A percentile compares a stretch with the other conserved stretches of the same genome.
phyloP scores from a whole-genome alignment of 2,888 invertebrate species.

The Formica aserva region DNA sequence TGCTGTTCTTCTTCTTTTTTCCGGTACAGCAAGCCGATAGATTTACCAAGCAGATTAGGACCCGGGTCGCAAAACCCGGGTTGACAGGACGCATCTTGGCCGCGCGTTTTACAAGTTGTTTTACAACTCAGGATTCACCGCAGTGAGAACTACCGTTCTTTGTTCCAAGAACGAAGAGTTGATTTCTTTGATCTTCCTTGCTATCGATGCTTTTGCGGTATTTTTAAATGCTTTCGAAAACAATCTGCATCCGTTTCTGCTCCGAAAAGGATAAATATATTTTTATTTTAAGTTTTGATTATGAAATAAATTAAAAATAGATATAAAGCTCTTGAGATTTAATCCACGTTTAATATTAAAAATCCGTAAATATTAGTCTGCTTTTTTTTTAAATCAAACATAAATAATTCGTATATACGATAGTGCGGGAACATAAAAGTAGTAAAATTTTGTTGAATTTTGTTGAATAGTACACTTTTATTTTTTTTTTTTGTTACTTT shows the following conservation, averaged over 20 bases:
- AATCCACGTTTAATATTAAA: too few relatives aligned
- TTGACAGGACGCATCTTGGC: constrained; percentile 75
- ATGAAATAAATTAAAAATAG: background rate
- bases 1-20: constrained; percentile 16
- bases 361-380: background rate
- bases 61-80: constrained; percentile 63
- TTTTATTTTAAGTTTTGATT: background rate
- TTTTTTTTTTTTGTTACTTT: background rate
- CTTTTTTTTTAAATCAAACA: background rate
- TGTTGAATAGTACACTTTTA: background rate
- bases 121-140: constrained; percentile 78
- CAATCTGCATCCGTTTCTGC: background rate
- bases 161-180: constrained; percentile 62
- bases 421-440: background rate
- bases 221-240: constrained; percentile 11
- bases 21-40: constrained; percentile 63
- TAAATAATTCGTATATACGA: background rate
- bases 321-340: background rate
- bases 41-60: constrained; percentile 77
- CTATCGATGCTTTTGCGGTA: constrained; percentile 50
- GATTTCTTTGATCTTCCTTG: constrained; percentile 50
- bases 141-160: constrained; percentile 67
- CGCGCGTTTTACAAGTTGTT: constrained; percentile 85
- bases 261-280: background rate
- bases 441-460: background rate